Percentiles rank a stretch among this genome's conserved stretches.
phyloP scores from a whole-genome alignment of 2,113 vertebrate species.

The Cyphomyrus plagiostoma region DNA sequence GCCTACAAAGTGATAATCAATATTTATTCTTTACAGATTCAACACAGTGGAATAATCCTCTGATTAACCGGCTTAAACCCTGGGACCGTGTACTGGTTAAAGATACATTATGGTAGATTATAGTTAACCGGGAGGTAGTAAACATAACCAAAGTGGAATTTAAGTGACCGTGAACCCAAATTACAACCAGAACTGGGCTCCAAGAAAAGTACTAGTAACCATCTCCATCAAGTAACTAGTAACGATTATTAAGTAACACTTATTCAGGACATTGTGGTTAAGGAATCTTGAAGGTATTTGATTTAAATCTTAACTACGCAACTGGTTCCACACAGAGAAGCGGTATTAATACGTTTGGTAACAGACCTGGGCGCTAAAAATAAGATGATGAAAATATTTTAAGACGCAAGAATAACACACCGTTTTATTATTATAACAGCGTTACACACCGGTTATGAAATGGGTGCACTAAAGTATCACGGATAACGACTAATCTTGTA shows the following conservation, averaged over 20 bases:
- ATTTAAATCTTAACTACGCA: neutral
- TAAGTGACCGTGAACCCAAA: neutral
- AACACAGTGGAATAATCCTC: neutral
- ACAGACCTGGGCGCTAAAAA: neutral
- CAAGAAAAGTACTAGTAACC: neutral
- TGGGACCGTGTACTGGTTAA: neutral
- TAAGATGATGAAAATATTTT: neutral
- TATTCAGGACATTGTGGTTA: neutral
- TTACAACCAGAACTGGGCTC: neutral
- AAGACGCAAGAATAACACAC: neutral
- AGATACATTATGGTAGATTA: neutral
- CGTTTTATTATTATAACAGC: neutral
- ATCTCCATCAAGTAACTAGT: neutral
- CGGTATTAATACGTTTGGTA: neutral
- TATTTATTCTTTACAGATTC: neutral
- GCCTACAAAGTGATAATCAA: neutral
- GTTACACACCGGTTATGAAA: neutral
- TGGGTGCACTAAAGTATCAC: neutral
- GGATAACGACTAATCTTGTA: neutral
- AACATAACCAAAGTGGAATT: neutral
- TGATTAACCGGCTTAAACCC: neutral
- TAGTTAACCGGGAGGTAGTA: neutral
- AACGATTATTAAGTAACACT: neutral
- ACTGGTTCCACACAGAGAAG: neutral
- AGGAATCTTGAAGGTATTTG: neutral